Evolutionary conservation across 2,888 invertebrate genomes (phyloP).

Genomic region (Phalera bucephala): DNA sequence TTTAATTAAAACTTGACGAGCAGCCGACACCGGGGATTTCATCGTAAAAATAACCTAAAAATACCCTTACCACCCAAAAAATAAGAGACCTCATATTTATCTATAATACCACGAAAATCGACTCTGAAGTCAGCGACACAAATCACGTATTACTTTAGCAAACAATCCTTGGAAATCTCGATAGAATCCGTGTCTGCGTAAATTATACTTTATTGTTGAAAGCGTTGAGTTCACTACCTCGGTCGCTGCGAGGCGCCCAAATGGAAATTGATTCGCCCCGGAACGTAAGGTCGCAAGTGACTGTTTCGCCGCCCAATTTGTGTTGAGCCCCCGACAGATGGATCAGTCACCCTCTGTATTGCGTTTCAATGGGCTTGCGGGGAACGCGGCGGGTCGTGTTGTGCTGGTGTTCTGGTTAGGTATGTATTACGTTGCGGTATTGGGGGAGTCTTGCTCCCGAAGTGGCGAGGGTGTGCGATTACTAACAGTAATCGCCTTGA

Average conservation of each 20-base stretch:
- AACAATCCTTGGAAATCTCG: slow-evolving; percentile 60
- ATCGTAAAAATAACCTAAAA: slow-evolving; percentile 35
- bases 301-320: slow-evolving; percentile 26
- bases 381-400: slow-evolving; percentile 39
- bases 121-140: slow-evolving; percentile 60
- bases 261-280: slow-evolving; percentile 73
- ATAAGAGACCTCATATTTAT: slow-evolving; percentile 32
- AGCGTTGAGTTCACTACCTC: slow-evolving; percentile 41
- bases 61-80: slow-evolving; percentile 37
- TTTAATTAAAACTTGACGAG: slow-evolving; percentile 66
- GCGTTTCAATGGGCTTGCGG: slow-evolving; percentile 23
- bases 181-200: slow-evolving; percentile 45
- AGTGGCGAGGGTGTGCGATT: slow-evolving; percentile 72
- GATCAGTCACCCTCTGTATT: slow-evolving; percentile 38
- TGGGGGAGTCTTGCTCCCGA: slow-evolving; percentile 49
- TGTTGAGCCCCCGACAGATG: slow-evolving; percentile 38
- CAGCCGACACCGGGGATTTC: slow-evolving; percentile 25
- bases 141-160: slow-evolving; percentile 77
- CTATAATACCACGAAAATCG: slow-evolving; percentile 40
- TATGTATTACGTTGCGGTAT: slow-evolving; percentile 52
- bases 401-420: slow-evolving; percentile 42
- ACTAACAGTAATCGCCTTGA: slow-evolving; percentile 75
- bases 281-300: slow-evolving; percentile 63
- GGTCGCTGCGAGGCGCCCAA: slow-evolving; percentile 48
- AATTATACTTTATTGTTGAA: slow-evolving; percentile 59